A percentile compares a stretch with the other conserved stretches of the same genome.
Evolutionary conservation across 2,113 vertebrate genomes (phyloP).

Genomic region (Todiramphus chloris): DNA sequence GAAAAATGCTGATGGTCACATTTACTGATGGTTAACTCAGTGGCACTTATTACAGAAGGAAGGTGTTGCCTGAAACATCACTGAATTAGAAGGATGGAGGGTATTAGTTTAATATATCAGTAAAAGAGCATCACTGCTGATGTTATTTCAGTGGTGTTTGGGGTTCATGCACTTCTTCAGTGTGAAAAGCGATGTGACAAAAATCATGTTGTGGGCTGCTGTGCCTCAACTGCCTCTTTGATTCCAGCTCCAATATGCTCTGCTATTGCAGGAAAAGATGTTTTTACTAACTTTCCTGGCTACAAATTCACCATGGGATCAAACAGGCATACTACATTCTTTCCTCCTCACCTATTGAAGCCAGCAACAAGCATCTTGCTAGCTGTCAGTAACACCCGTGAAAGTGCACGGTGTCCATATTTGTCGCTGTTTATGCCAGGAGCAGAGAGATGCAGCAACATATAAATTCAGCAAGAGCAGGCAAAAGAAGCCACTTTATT

Average conservation of each 20-base stretch:
- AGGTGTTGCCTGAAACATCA: neutral
- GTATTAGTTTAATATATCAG: neutral
- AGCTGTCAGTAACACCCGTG: neutral
- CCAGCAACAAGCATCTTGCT: neutral
- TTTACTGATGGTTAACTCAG: neutral
- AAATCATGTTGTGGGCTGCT: neutral
- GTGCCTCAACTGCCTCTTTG: neutral
- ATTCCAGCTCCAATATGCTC: neutral
- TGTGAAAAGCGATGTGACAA: neutral
- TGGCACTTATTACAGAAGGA: neutral
- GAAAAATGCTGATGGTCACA: neutral
- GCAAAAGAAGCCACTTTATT: no score
- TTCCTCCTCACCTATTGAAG: rapidly evolving
- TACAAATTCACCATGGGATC: neutral
- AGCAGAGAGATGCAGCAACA: no score
- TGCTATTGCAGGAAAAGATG: neutral
- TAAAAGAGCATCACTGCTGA: neutral
- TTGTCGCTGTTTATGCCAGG: no score
- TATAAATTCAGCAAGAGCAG: no score
- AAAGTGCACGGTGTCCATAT: rapidly evolving
- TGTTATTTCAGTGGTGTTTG: neutral
- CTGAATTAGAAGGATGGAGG: neutral
- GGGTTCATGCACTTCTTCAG: neutral
- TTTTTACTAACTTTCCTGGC: neutral
- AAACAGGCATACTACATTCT: neutral